Conservation (phyloP, 1,140 invertebrate species). For the Maniola jurtina region DNA sequence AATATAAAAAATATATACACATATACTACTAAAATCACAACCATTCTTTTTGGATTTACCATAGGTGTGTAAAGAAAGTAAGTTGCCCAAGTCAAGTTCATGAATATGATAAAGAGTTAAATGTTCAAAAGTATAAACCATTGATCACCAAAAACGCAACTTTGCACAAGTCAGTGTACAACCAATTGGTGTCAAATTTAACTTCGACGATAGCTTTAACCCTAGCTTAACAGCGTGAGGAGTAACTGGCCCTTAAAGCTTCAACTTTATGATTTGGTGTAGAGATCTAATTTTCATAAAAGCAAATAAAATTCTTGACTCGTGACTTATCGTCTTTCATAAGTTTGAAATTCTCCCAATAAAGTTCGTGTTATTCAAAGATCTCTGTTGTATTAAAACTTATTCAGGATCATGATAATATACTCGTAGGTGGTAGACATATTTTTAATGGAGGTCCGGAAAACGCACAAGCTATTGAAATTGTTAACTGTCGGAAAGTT, state of each 20-base stretch:
- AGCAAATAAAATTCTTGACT: constrained; percentile 1
- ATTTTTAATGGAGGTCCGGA: background rate
- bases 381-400: background rate
- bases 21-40: no score
- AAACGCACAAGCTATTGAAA: background rate
- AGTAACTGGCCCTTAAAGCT: background rate
- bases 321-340: background rate
- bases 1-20: no score
- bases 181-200: no score
- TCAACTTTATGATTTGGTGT: background rate
- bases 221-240: background rate
- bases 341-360: constrained; percentile 6
- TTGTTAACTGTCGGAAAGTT: no score
- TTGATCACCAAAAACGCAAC: no score
- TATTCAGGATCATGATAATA: background rate
- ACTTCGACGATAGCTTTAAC: no score
- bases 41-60: no score
- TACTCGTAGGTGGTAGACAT: background rate
- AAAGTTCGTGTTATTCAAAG: background rate
- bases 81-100: no score
- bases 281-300: constrained; percentile 1
- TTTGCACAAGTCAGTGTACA: no score
- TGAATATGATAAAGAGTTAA: no score
- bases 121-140: no score
- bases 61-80: no score